Conservation (phyloP, 2,797 vertebrate species). For the Hipposideros larvatus region DNA sequence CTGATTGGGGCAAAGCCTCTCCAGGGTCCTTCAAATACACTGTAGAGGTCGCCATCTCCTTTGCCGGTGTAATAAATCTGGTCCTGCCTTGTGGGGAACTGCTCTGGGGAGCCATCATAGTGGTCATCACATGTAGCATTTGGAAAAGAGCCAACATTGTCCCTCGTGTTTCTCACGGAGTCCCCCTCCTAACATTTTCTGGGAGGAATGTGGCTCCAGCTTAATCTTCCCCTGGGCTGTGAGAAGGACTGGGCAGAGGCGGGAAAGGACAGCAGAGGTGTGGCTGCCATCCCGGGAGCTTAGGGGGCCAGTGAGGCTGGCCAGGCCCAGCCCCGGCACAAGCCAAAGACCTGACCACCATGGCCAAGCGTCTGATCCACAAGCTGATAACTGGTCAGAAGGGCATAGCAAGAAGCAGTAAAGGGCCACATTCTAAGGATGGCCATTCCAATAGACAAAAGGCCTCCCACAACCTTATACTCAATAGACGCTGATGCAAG, state of each 20-base stretch:
- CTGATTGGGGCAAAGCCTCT: slow-evolving; percentile 52
- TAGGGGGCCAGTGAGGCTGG: neutral
- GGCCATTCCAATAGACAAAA: neutral
- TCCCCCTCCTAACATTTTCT: neutral
- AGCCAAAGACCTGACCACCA: neutral
- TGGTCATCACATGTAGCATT: slow-evolving; percentile 41
- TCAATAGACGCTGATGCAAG: neutral
- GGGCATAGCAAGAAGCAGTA: neutral
- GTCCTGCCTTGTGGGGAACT: neutral
- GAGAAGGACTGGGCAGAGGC: neutral
- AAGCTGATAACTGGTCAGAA: neutral
- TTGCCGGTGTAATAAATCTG: neutral
- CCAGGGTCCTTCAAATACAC: slow-evolving; percentile 35
- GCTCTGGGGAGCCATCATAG: slow-evolving; percentile 57
- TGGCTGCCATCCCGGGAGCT: neutral
- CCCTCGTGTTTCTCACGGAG: slow-evolving; percentile 31
- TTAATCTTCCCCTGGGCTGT: neutral
- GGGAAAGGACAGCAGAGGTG: neutral
- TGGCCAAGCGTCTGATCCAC: neutral
- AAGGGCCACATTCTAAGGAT: neutral
- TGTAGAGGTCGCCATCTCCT: slow-evolving; percentile 58
- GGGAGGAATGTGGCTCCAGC: neutral
- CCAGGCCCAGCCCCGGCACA: neutral
- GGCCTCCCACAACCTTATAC: accelerated
- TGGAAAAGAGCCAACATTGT: slow-evolving; percentile 62